Percentiles rank a stretch among this genome's conserved stretches.
Conservation (phyloP, 1,140 invertebrate genomes). For the Paraescarpia echinospica region DNA sequence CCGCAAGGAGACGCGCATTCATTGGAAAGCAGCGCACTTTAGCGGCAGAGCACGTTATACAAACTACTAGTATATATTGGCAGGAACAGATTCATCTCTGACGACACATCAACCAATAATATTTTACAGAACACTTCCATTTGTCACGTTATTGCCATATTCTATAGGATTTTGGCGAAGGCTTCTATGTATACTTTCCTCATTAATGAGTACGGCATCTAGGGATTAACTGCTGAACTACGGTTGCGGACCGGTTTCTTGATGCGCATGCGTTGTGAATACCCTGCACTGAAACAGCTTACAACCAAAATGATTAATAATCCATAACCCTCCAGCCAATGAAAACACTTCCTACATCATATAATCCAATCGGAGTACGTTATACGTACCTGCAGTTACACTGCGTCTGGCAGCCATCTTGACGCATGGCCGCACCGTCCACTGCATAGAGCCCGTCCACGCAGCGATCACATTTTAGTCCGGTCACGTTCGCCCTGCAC, state of each 20-base stretch:
- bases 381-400: background rate
- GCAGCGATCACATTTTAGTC: conserved; percentile 23
- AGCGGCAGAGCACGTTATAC: no score
- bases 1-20: no score
- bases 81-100: no score
- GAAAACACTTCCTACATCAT: background rate
- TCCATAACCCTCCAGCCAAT: background rate
- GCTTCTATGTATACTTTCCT: background rate
- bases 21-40: no score
- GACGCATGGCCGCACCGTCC: background rate
- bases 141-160: no score
- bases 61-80: no score
- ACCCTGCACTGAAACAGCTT: background rate
- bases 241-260: no score
- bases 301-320: background rate
- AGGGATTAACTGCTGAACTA: background rate
- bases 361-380: background rate
- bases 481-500: conserved; percentile 19
- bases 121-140: no score
- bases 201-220: background rate
- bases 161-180: no score
- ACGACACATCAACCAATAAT: no score
- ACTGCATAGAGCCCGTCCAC: conserved; percentile 1
- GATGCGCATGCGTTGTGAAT: no score
- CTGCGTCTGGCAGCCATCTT: conserved; percentile 4